Conservation (phyloP, 2,797 vertebrate species). For the Propithecus perrieri region DNA sequence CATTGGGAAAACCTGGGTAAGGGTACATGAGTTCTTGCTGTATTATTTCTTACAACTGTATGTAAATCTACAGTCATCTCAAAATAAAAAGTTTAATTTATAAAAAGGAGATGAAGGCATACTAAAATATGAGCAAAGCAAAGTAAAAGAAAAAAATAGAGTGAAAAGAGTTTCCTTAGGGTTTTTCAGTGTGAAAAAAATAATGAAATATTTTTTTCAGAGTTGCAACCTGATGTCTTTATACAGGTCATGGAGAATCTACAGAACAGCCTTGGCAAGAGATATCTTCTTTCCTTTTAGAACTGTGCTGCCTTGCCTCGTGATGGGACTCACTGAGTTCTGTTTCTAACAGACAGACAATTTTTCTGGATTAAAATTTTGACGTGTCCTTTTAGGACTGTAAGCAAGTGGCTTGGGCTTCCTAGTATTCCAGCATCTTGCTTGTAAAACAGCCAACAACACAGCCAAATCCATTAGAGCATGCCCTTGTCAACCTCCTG, state of each 20-base stretch:
- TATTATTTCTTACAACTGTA: background rate
- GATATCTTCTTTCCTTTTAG: background rate
- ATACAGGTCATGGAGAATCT: background rate
- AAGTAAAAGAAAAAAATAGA: background rate
- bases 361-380: conserved; percentile 6
- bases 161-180: background rate
- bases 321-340: background rate
- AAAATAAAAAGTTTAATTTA: conserved; percentile 38
- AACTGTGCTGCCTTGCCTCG: background rate
- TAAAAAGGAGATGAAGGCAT: background rate
- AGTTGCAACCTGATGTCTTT: background rate
- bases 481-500: conserved; percentile 48
- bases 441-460: conserved; percentile 51
- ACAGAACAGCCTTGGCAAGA: background rate
- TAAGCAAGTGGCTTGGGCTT: background rate
- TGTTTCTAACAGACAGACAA: background rate
- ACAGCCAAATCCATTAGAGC: conserved; percentile 26
- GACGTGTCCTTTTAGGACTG: background rate
- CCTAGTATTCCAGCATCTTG: background rate
- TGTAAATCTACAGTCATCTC: background rate
- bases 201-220: background rate
- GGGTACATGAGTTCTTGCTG: background rate
- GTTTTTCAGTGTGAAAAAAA: background rate
- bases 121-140: background rate
- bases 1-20: background rate